Evolutionary conservation across 2,888 invertebrate species (phyloP).

Genomic region (Spodoptera littoralis): DNA sequence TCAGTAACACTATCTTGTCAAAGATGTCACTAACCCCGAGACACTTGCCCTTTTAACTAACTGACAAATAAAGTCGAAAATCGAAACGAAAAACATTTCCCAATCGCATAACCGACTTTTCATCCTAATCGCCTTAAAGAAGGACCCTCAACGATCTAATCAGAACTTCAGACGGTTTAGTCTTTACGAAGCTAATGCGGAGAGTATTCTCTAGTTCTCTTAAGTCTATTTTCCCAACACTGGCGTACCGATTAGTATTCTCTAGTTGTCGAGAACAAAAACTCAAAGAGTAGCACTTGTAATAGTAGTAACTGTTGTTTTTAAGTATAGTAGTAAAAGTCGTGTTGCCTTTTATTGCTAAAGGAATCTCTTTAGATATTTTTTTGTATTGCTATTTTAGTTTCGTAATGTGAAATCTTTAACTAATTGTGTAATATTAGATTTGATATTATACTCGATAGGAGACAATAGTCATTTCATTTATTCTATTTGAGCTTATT

Average conservation of each 20-base stretch:
- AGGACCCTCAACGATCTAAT: slow-evolving; percentile 37
- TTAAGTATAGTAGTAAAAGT: slow-evolving; percentile 16
- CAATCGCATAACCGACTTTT: slow-evolving; percentile 20
- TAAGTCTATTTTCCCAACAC: slow-evolving; percentile 27
- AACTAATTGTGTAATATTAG: too few relatives aligned
- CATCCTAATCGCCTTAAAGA: slow-evolving; percentile 40
- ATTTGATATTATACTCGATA: too few relatives aligned
- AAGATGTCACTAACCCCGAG: too few relatives aligned
- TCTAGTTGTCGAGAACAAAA: slow-evolving; percentile 24
- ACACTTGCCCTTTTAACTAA: too few relatives aligned
- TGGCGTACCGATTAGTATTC: slow-evolving; percentile 46
- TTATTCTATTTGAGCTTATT: too few relatives aligned
- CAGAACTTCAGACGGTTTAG: slow-evolving; percentile 39
- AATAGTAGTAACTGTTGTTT: slow-evolving; percentile 27
- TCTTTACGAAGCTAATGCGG: slow-evolving; percentile 29
- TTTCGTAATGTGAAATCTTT: too few relatives aligned
- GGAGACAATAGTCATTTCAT: too few relatives aligned
- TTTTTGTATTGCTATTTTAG: too few relatives aligned
- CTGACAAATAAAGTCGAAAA: too few relatives aligned
- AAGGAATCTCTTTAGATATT: not conserved
- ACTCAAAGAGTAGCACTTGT: slow-evolving; percentile 10
- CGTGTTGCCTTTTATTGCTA: slow-evolving; percentile 4
- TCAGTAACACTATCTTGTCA: too few relatives aligned
- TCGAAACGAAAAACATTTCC: slow-evolving; percentile 19
- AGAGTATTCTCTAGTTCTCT: too few relatives aligned